These are phyloP conservation scores for Cacatua alba DNA, from an alignment of 2,113 vertebrate genomes.

Conservation along the genomic window DNA sequence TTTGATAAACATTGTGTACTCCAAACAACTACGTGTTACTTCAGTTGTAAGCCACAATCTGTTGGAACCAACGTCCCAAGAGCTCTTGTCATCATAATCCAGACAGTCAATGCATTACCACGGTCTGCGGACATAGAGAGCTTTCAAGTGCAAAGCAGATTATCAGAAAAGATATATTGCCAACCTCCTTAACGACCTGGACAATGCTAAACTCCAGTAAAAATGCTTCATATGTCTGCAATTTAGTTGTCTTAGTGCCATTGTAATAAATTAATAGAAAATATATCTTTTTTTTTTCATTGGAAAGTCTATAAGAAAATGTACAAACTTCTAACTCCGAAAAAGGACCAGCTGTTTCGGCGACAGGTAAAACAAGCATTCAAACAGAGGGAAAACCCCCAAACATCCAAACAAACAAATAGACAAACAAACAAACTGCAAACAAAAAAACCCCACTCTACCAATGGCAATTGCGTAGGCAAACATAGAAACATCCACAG, in stretches of 20 bases:
- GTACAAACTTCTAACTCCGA: conserved; percentile 86
- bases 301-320: conserved; percentile 84
- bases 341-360: conserved; percentile 96
- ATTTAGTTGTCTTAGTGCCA: conserved; percentile 75
- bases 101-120: conserved; percentile 27
- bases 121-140: conserved; percentile 43
- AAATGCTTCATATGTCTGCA: conserved; percentile 63
- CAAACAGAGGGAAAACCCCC: not conserved
- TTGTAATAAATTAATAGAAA: conserved; percentile 99
- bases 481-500: not conserved
- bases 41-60: conserved; percentile 53
- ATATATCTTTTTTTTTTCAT: conserved; percentile 86
- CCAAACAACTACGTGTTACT: conserved; percentile 45
- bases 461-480: not conserved
- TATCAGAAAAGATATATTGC: conserved; percentile 54
- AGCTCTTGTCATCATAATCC: conserved; percentile 57
- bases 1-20: conserved; percentile 53
- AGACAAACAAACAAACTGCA: not conserved
- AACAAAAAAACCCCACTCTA: not conserved
- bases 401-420: conserved; percentile 27
- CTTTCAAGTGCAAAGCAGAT: conserved; percentile 73
- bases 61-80: conserved; percentile 23
- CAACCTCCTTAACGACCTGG: conserved; percentile 21
- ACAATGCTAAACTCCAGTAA: conserved; percentile 36
- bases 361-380: conserved; percentile 62